Evolutionary conservation across 2,113 vertebrate species (phyloP), one percentile per base, ranked within the genome.

Genomic region (Choloepus hoffmanni): DNA sequence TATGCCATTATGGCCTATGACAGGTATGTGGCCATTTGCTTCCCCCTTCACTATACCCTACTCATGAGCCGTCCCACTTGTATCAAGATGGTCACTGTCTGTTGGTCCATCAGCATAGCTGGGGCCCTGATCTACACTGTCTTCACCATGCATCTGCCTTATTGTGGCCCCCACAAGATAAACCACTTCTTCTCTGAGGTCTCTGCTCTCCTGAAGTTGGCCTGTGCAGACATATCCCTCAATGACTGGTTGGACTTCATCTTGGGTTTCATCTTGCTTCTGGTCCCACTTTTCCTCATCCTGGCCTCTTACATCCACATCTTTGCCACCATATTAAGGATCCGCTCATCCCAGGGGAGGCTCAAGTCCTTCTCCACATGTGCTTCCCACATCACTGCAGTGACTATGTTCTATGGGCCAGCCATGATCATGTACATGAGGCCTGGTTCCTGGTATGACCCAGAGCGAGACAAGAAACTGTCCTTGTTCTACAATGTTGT

Each of bases 171-270:
- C 70, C 4, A 97, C 40, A 84, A 96, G 70, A 97, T 97, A 65
- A 97, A 97, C 45, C 97, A 97, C 87, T 97, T 97, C 89, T 97
- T 97, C 63, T 97, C 96, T 96, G 97, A 97, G 65, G 94, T 96
- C 24, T 96, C 97, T 45, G 97, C 96, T 28, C 65, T 96, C 24
- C 88, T 97, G 15, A 97, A 97, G 70, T 89, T 97, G 90, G 96
- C 96, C 65, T 97, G 97, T 90, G 90, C 95, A 83, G 97, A 97
- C 18, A 97, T 90, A 36, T 92, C 95, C 24, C 6, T 97, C 90
- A 97, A 97, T 77, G 96, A 97, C 85, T 16, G 0, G 3, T 30
- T 97, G 88, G 92, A 97, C 72, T 97, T 97, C 60, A 55, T 97
- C 60, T 55, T 97, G 90, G 97, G 95, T 82, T 97, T 97, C 65